Base-by-base conservation (phyloP, 37 sponge, comb jelly and placozoan genomes). In the Hormiphora californensis region DNA sequence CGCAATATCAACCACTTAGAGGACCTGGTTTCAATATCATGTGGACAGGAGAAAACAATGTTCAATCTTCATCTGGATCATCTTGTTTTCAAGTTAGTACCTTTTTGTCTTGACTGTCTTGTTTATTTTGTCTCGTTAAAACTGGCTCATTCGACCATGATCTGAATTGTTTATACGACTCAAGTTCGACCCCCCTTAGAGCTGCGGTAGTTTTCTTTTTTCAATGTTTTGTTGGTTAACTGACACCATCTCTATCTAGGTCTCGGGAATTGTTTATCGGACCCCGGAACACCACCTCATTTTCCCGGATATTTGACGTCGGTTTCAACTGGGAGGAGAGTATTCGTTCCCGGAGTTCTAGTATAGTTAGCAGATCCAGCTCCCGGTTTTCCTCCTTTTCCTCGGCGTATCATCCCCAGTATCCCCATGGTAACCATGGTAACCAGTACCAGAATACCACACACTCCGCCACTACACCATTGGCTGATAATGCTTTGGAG, bases 21-120 rank as follows among this genome's bases (percentile, higher is more conserved):
- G 46, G 81, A 73, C 46, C 81, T 73, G 4, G 43, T 73, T 4
- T 73, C 81, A 1, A 73, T 73, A 41, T 39, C 81, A 4, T 73
- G 81, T 73, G 81, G 81, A 19, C 81, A 73, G 27, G 81, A 73
- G 25, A 73, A 73, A 23, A 73, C 81, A 23, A n/a, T 73, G 44
- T 73, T 73, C 23, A 25, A 43, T 33, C 40, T 73, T 33, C 81
- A 73, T 40, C 81, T 73, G 12, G 81, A 73, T 46, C 43, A 73
- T 46, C 9, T 73, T 22, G 40, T 43, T 33, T 73, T 73, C 81
- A 39, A 46, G 81, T 73, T n/a, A n/a, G n/a, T n/a, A n/a, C n/a
- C n/a, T n/a, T n/a, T n/a, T n/a, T n/a, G n/a, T n/a, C n/a, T n/a
- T n/a, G n/a, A n/a, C n/a, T n/a, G n/a, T n/a, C n/a, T n/a, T n/a